Evolutionary conservation across 2,113 vertebrate species (phyloP).

Genomic region (Fukomys damarensis): DNA sequence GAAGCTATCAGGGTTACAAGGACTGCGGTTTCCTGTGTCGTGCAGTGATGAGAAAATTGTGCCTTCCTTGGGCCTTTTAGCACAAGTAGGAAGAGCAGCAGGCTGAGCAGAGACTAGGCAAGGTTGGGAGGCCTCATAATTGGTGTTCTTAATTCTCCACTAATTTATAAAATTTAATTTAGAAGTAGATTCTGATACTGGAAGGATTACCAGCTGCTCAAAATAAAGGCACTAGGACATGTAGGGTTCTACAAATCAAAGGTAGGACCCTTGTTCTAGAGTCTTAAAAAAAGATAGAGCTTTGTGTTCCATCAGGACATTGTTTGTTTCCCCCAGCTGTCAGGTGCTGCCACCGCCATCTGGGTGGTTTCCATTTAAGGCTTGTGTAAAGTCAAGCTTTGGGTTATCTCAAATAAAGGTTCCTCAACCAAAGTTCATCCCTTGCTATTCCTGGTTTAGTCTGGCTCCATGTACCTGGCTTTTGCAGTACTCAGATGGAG

Average conservation of each 20-base stretch:
- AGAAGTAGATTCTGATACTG: background rate
- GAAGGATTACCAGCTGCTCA: slow-evolving; percentile 43
- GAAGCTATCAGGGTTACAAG: slow-evolving; percentile 1
- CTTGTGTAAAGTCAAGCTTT: background rate
- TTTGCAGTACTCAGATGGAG: background rate
- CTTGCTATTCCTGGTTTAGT: background rate
- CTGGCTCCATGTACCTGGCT: background rate
- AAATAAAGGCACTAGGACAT: background rate
- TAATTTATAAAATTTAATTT: background rate
- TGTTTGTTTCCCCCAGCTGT: background rate
- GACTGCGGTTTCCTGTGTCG: slow-evolving; percentile 49
- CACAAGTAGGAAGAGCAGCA: background rate
- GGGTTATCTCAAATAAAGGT: background rate
- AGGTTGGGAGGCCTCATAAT: background rate
- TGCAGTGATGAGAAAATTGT: slow-evolving; percentile 30
- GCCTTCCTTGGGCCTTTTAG: background rate
- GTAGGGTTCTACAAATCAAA: background rate
- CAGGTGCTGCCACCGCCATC: background rate
- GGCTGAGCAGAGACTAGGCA: background rate
- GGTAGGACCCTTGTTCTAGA: background rate
- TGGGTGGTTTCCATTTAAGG: slow-evolving; percentile 10
- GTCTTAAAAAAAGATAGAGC: background rate
- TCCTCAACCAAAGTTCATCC: background rate
- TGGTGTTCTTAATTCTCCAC: background rate
- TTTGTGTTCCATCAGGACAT: background rate